Conservation (phyloP, 53 echinoderm and acorn worm species). For the Arbacia lixula region DNA sequence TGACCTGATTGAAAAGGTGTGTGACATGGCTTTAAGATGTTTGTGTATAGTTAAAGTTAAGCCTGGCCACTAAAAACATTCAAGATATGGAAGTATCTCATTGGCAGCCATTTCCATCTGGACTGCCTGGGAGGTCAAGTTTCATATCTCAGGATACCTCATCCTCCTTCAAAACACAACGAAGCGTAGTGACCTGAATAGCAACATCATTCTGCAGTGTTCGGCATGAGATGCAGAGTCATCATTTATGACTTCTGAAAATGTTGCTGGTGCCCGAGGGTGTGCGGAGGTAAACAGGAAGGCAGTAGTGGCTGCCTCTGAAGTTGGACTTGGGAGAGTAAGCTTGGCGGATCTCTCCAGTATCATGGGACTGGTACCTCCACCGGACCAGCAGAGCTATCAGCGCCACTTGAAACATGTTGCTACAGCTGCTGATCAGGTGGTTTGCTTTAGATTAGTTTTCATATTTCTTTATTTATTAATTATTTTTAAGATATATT, state of each 20-base stretch:
- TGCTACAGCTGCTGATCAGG: not conserved
- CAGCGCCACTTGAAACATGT: not conserved
- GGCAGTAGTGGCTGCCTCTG: conserved; percentile 16
- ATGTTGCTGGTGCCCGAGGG: not conserved
- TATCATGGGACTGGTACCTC: not conserved
- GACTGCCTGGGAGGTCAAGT: not conserved
- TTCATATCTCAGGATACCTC: conserved; percentile 38
- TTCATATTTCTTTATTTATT: too few species aligned
- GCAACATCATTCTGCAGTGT: conserved; percentile 2
- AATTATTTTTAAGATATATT: too few species aligned
- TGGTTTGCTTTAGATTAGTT: not conserved
- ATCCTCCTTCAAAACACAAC: not conserved
- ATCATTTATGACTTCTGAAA: not conserved
- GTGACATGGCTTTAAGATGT: too few species aligned
- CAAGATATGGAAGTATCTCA: too few species aligned
- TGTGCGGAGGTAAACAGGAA: conserved; percentile 9
- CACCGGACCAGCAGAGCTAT: not conserved
- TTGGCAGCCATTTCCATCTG: not conserved
- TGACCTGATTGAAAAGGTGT: too few species aligned
- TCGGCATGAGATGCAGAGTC: conserved; percentile 4
- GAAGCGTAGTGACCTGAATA: not conserved
- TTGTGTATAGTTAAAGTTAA: too few species aligned
- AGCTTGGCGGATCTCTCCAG: conserved; percentile 1
- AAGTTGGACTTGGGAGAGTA: conserved; percentile 38
- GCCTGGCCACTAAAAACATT: too few species aligned